Conservation (phyloP, 2,888 invertebrate genomes). For the Sipha maydis region DNA sequence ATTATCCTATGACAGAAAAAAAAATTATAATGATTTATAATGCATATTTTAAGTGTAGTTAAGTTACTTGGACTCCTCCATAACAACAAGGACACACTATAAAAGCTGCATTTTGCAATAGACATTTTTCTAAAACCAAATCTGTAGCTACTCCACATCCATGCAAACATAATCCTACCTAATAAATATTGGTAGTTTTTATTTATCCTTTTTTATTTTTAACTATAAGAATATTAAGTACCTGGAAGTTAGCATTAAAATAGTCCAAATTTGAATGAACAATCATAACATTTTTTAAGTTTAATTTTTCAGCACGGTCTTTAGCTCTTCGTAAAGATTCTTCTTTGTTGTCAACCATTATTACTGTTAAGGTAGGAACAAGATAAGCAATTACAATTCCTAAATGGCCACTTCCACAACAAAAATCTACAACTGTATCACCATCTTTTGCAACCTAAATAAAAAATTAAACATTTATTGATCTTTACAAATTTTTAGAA, state of each 20-base stretch:
- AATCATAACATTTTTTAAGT: conserved; percentile 79
- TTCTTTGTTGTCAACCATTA: conserved; percentile 92
- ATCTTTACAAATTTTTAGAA: not conserved
- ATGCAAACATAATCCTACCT: conserved; percentile 89
- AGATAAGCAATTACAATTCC: conserved; percentile 86
- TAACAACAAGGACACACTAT: conserved; percentile 95
- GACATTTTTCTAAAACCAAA: conserved; percentile 86
- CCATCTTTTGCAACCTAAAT: conserved; percentile 73
- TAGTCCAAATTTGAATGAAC: conserved; percentile 92
- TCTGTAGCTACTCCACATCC: conserved; percentile 96
- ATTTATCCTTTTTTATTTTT: not conserved
- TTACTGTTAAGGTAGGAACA: conserved; percentile 80
- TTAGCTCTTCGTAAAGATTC: conserved; percentile 82
- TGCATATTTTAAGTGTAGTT: not conserved
- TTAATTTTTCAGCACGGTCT: conserved; percentile 75
- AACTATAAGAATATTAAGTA: conserved; percentile 56
- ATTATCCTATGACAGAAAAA: conserved; percentile 66
- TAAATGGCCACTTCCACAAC: conserved; percentile 92
- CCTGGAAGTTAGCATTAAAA: conserved; percentile 75
- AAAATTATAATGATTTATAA: not conserved
- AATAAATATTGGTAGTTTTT: conserved; percentile 68
- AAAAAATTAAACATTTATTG: conserved; percentile 20
- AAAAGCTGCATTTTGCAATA: conserved; percentile 80
- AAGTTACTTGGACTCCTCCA: conserved; percentile 77
- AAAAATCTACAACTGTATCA: conserved; percentile 89